These are phyloP conservation scores for Pygocentrus nattereri DNA, from an alignment of 2,797 vertebrate genomes.

Conservation along the genomic window DNA sequence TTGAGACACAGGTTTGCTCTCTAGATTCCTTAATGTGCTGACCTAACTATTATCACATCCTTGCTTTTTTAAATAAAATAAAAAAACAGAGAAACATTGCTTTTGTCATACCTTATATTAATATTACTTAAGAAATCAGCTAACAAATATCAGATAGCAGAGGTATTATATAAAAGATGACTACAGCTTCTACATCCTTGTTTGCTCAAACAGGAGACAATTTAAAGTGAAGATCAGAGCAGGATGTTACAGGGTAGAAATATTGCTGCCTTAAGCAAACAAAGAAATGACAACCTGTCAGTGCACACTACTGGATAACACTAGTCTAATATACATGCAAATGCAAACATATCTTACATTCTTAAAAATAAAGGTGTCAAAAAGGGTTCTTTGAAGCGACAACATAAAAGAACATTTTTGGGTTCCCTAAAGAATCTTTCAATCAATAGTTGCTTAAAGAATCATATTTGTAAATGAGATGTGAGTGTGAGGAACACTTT, in stretches of 20 bases:
- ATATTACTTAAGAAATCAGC: neutral
- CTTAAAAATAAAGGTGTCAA: neutral
- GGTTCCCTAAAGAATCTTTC: neutral
- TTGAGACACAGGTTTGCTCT: neutral
- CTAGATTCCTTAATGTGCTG: neutral
- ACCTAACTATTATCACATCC: neutral
- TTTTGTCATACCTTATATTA: neutral
- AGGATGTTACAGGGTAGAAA: slow-evolving; percentile 61
- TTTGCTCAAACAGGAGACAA: slow-evolving; percentile 3
- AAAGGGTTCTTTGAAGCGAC: neutral
- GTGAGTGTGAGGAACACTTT: too few relatives aligned
- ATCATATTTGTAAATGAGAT: neutral
- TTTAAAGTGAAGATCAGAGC: slow-evolving; percentile 58
- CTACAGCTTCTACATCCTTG: slow-evolving; percentile 14
- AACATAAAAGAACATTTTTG: neutral
- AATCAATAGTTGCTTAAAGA: neutral
- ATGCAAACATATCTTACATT: too few relatives aligned
- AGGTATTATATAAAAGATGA: neutral
- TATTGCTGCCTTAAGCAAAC: slow-evolving; percentile 56
- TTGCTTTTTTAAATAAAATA: too few relatives aligned
- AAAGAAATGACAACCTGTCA: slow-evolving; percentile 44
- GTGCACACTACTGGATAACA: neutral
- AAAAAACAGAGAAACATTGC: too few relatives aligned
- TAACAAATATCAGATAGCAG: neutral
- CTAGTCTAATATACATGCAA: neutral